Evolutionary conservation across 2,888 invertebrate genomes (phyloP).

Genomic region (Dilophus febrilis): DNA sequence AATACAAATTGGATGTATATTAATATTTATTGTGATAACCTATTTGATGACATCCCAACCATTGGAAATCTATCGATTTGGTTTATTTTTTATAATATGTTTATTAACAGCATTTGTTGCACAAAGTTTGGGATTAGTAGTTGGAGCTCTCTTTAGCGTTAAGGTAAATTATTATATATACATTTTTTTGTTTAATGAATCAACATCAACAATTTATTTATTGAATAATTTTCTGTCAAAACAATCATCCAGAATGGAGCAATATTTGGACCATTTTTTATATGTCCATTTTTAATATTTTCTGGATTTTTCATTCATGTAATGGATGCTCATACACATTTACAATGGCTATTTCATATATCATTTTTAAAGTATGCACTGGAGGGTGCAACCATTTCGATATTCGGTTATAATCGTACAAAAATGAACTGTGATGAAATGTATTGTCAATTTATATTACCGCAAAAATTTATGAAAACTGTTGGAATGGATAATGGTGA

Average conservation of each 20-base stretch:
- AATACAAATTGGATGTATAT: conserved; percentile 57
- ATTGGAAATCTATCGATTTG: conserved; percentile 50
- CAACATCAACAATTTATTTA: too few relatives aligned
- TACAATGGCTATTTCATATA: conserved; percentile 73
- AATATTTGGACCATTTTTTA: conserved; percentile 73
- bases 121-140: conserved; percentile 68
- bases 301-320: conserved; percentile 84
- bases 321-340: conserved; percentile 56
- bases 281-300: conserved; percentile 77
- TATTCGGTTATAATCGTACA: conserved; percentile 65
- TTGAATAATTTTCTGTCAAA: too few relatives aligned
- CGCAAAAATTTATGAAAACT: conserved; percentile 54
- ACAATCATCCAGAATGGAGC: conserved; percentile 55
- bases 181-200: too few relatives aligned
- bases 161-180: conserved; percentile 50
- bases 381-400: conserved; percentile 62
- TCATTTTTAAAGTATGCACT: conserved; percentile 82
- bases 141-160: conserved; percentile 65
- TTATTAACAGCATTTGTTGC: conserved; percentile 67
- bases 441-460: conserved; percentile 58
- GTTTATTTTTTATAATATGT: conserved; percentile 52
- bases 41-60: conserved; percentile 82
- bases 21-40: conserved; percentile 57
- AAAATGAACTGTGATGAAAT: conserved; percentile 54
- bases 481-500: conserved; percentile 50